Evolutionary conservation across 2,113 vertebrate genomes (phyloP), one percentile per base, ranked within the genome.

Genomic region (Callipepla californica): DNA sequence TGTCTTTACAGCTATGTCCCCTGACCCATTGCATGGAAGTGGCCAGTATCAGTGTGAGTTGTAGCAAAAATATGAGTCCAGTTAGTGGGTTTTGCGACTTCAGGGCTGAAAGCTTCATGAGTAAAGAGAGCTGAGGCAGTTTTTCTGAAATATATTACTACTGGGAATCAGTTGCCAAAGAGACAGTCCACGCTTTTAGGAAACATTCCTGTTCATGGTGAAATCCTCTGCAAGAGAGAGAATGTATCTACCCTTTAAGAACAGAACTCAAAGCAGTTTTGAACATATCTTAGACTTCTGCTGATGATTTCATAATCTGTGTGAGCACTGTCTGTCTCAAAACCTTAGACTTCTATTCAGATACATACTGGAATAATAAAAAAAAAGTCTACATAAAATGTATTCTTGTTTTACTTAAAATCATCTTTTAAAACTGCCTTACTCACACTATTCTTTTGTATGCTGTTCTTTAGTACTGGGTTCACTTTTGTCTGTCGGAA

Each of bases 401-500:
- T 53, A 19, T 68, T 85, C 17, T 62, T 57, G 4, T 38, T 85
- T 76, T 57, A 26, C 51, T 85, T 69, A n/a, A 51, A 72, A 75
- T 38, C 50, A 4, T 51, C 36, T 84, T 55, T 78, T 28, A 45
- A 76, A 76, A 32, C 11, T 82, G 22, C 8, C 11, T 76, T 32
- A 76, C 15, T 30, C 63, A 22, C 19, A 58, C 19, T n/a, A 20
- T 48, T 48, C 21, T 48, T 18, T 36, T 66, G 14, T 44, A 20
- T 7, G 2, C 3, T 55, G 1, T 26, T 58, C 11, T 45, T 32
- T 57, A 23, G 13, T 32, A 14, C 0, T 0, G 51, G 51, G 25
- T 90, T 18, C 51, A 59, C 18, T 59, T 90, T 15, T 47, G 21
- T 13, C 19, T 77, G 12, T 21, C 19, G 36, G 6, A 13, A 67